Percentiles rank a stretch among this genome's conserved stretches.
Evolutionary conservation across 1,140 invertebrate genomes (phyloP).

Genomic region (Eupristina koningsbergeri): DNA sequence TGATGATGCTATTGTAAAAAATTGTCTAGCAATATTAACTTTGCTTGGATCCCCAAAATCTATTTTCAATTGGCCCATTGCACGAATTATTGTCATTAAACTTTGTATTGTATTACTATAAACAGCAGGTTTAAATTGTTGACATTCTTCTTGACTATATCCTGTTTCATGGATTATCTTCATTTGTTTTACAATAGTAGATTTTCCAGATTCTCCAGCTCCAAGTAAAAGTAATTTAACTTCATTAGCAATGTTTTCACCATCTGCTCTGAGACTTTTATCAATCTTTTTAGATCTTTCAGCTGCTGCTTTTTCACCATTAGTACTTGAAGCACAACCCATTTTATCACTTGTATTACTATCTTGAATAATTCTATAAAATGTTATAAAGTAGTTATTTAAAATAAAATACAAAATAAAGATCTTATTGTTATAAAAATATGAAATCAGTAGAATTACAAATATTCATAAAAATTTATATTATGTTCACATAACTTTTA

Average conservation of each 20-base stretch:
- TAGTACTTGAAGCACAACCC: slow-evolving; percentile 86
- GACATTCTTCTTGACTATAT: slow-evolving; percentile 93
- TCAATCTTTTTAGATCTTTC: slow-evolving; percentile 92
- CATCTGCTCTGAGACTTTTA: slow-evolving; percentile 86
- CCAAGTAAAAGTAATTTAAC: slow-evolving; percentile 90
- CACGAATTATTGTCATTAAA: slow-evolving; percentile 90
- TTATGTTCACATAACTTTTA: too few species aligned
- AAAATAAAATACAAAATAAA: background rate
- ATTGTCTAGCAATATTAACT: slow-evolving; percentile 88
- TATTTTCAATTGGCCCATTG: slow-evolving; percentile 94
- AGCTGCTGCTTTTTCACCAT: slow-evolving; percentile 85
- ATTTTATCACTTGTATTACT: slow-evolving; percentile 71
- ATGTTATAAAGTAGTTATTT: too few species aligned
- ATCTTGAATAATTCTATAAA: background rate
- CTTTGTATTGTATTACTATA: slow-evolving; percentile 95
- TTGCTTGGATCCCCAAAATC: slow-evolving; percentile 88
- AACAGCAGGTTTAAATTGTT: slow-evolving; percentile 93
- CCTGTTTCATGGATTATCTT: slow-evolving; percentile 97
- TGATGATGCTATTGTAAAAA: slow-evolving; percentile 89
- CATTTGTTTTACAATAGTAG: slow-evolving; percentile 94
- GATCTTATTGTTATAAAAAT: too few species aligned
- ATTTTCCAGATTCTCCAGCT: slow-evolving; percentile 88
- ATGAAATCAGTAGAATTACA: too few species aligned
- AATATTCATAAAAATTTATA: too few species aligned
- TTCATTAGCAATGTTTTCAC: slow-evolving; percentile 88